Evolutionary conservation across 2,888 invertebrate species (phyloP), one percentile per base, ranked within the genome.

Genomic region (Spodoptera picta): DNA sequence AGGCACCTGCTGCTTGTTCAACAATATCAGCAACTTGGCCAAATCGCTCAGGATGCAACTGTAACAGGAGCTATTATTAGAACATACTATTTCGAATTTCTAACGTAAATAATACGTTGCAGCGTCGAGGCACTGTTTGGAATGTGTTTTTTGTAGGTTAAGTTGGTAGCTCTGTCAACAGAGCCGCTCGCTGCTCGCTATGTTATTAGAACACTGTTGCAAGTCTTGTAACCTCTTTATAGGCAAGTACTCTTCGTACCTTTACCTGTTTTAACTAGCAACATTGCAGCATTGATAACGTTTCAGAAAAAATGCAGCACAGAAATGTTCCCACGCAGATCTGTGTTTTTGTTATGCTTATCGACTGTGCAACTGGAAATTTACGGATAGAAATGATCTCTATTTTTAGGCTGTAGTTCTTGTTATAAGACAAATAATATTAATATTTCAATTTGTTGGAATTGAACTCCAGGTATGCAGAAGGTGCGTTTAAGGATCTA

Each of bases 11-110:
- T 97, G 97, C 81, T 97, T 96, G 91, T 98, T 98, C 57, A 98
- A 93, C 72, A 98, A 93, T 76, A 97, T 96, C 66, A 98, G 95
- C 81, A 98, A 96, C 93, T 98, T 97, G 57, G 97, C 97, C 83
- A 98, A 94, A 89, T 98, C 98, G 68, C 97, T 95, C 82, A 95
- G 95, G 90, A 95, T 89, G 86, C 95, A 92, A 87, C 94, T 93
- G 87, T 65, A 83, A 85, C 72, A 74, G 65, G 66, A 65, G 67
- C 73, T 73, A 78, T 76, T 71, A 78, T 79, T 77, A 81, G 75
- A 75, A 52, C 59, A 45, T 45, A 72, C 67, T 67, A 71, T 69
- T 66, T 75, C 66, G 65, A 75, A 56, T 63, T 56, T 60, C 59
- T 65, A 78, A 41, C n/a, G 82, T 74, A 82, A 81, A 83, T 79